phyloP scores from a whole-genome alignment of 2,797 vertebrate species.

The Cyprinodon diabolis region DNA sequence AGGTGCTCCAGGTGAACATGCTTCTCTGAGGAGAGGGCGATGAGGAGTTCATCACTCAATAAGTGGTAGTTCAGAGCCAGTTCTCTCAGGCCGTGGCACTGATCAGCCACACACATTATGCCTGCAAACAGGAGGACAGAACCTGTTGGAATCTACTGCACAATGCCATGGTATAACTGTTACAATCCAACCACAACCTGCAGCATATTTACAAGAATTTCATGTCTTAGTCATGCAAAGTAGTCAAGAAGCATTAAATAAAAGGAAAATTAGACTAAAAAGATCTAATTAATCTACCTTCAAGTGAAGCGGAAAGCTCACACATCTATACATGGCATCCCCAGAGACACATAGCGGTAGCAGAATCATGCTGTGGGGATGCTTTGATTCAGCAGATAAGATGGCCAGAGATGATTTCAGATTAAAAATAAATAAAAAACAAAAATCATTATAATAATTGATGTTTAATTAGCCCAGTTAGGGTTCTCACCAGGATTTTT shows the following conservation, averaged over 20 bases:
- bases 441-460: no score
- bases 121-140: constrained; percentile 73
- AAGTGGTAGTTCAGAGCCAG: constrained; percentile 95
- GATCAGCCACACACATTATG: constrained; percentile 96
- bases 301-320: no score
- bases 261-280: background rate
- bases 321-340: no score
- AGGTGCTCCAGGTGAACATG: constrained; percentile 95
- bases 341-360: background rate
- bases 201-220: background rate
- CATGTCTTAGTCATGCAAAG: background rate
- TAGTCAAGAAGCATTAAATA: background rate
- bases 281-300: background rate
- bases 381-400: background rate
- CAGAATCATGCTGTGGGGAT: background rate
- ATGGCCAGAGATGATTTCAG: no score
- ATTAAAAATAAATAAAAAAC: no score
- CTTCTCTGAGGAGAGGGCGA: constrained; percentile 94
- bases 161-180: background rate
- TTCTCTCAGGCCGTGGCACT: constrained; percentile 94
- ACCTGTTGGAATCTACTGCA: background rate
- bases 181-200: background rate
- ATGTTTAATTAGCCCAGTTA: no score
- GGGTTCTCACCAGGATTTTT: no score
- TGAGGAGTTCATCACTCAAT: constrained; percentile 92